Percentiles rank a stretch among this genome's conserved stretches.
These are phyloP conservation scores for Burhinus oedicnemus DNA, from an alignment of 2,113 vertebrate species.

Conservation along the genomic window DNA sequence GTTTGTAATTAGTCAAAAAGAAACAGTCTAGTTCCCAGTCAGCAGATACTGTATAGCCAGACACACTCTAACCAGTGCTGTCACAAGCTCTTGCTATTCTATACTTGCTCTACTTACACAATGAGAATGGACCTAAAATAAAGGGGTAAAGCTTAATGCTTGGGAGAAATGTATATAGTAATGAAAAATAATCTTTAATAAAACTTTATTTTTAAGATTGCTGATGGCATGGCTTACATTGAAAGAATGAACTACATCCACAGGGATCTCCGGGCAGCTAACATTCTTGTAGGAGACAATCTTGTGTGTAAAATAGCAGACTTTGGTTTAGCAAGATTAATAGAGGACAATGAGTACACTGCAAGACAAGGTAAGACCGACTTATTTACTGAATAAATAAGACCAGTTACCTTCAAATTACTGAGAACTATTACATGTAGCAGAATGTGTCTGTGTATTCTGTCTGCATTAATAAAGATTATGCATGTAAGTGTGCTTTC, in stretches of 20 bases:
- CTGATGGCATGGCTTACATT: conserved; percentile 97
- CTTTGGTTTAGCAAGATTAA: conserved; percentile 94
- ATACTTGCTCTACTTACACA: neutral
- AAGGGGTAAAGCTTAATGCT: neutral
- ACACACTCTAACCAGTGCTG: neutral
- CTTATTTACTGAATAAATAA: neutral
- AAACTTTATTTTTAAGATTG: conserved; percentile 81
- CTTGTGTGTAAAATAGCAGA: conserved; percentile 97
- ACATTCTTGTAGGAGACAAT: conserved; percentile 95
- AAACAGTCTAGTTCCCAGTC: neutral
- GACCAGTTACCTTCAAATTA: neutral
- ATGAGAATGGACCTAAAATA: neutral
- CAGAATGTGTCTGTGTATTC: neutral
- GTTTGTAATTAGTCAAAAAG: neutral
- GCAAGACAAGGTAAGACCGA: conserved; percentile 88
- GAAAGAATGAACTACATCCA: conserved; percentile 99
- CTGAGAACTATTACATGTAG: neutral
- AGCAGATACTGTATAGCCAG: neutral
- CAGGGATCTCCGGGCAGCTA: conserved; percentile 93
- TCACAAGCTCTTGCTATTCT: neutral
- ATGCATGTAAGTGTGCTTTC: neutral
- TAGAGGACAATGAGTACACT: conserved; percentile 96
- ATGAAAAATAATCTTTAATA: conserved; percentile 17
- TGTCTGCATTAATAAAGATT: neutral
- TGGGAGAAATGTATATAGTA: neutral